A percentile compares a stretch with the other conserved stretches of the same genome.
These are phyloP conservation scores for Papilio glaucus DNA, from an alignment of 1,140 invertebrate genomes.

Conservation along the genomic window DNA sequence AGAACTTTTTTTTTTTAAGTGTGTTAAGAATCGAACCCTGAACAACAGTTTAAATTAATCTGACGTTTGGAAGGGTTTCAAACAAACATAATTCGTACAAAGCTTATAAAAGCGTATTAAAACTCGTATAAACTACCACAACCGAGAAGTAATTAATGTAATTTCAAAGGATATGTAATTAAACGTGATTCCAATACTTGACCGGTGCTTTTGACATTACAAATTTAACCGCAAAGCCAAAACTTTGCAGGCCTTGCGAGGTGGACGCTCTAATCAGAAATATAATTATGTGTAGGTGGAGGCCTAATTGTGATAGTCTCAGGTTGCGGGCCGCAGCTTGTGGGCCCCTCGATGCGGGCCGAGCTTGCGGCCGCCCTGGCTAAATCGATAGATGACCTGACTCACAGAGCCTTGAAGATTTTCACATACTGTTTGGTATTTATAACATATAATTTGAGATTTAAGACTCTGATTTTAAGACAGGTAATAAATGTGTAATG, in stretches of 20 bases:
- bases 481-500: too few relatives aligned
- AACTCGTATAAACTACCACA: not conserved
- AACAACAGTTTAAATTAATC: not conserved
- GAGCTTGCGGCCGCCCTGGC: constrained; percentile 50
- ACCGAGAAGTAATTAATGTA: not conserved
- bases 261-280: constrained; percentile 72
- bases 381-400: constrained; percentile 76
- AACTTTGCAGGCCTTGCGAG: constrained; percentile 37
- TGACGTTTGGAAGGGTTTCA: too few relatives aligned
- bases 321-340: constrained; percentile 73
- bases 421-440: constrained; percentile 29
- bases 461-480: too few relatives aligned
- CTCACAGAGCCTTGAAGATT: constrained; percentile 45
- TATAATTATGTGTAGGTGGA: constrained; percentile 79
- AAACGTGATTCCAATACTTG: not conserved
- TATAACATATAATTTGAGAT: not conserved
- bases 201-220: constrained; percentile 27
- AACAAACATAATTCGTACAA: too few relatives aligned
- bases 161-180: not conserved
- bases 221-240: constrained; percentile 36
- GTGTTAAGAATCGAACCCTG: not conserved
- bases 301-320: constrained; percentile 78
- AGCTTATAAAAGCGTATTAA: too few relatives aligned
- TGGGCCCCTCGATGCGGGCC: constrained; percentile 62
- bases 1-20: not conserved